Evolutionary conservation across 1,140 invertebrate species (phyloP), one percentile per base, ranked within the genome.

Genomic region (Pseudomyrmex sp.): DNA sequence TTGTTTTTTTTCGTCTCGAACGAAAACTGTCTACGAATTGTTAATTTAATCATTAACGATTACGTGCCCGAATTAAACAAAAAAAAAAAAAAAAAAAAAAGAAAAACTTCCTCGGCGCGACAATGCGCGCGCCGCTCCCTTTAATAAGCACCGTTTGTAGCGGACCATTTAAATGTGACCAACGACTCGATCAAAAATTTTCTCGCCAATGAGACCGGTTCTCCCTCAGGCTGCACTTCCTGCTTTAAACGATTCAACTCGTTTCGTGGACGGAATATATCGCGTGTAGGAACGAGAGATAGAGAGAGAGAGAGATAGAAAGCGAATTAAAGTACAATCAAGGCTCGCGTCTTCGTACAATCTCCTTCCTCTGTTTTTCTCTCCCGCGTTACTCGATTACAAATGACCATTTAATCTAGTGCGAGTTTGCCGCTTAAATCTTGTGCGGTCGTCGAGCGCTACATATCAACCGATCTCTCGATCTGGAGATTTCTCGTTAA

Each of bases 171-270:
- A 91, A 91, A 89, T 85, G 90, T 88, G 89, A 70, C 84, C 86
- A 90, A 90, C 90, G 89, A 91, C 87, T 92, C 85, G 85, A 92
- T 92, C 85, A 92, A 92, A 92, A 93, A 84, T 92, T 90, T 90
- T 89, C 88, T 91, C 87, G 87, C 77, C 84, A 90, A 90, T 91
- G 88, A 91, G 50, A 83, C 35, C 76, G 23, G 48, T 90, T 86
- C 87, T 84, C 35, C 35, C 88, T 89, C 74, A 83, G 85, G 79
- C 82, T 88, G 86, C 88, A 88, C 88, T 93, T 93, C 91, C 92
- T 93, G 88, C 89, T 93, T 35, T 93, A 91, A 91, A 91, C 54
- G 83, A 59, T 74, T 20, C 80, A 87, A 85, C 77, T 88, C 84
- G 88, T 86, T 91, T 88, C 85, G 73, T 72, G 79, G 85, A 88